phyloP scores from a whole-genome alignment of 2,888 invertebrate genomes.

The Trypoxylon attenuatum region DNA sequence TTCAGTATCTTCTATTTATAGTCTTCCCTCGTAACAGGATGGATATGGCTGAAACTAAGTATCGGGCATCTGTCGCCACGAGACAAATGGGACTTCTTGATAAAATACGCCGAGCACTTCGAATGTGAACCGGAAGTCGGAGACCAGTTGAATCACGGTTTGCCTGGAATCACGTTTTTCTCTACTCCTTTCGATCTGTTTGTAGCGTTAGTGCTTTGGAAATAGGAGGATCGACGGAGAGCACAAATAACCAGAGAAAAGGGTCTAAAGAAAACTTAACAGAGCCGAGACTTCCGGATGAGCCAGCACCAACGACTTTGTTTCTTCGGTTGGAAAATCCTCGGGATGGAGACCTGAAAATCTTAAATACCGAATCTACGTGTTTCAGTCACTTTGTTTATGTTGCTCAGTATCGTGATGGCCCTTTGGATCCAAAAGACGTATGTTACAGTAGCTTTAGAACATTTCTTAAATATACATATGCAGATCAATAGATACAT shows the following conservation, averaged over 20 bases:
- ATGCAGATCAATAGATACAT: too few species aligned
- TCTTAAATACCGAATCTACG: too few species aligned
- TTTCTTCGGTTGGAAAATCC: conserved; percentile 48
- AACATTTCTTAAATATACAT: too few species aligned
- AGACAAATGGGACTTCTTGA: conserved; percentile 60
- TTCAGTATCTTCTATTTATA: too few species aligned
- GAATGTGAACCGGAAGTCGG: conserved; percentile 34
- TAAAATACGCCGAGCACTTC: conserved; percentile 56
- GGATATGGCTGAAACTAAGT: conserved; percentile 52
- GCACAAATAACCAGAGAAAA: background rate
- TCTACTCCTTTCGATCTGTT: background rate
- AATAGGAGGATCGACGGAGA: conserved; percentile 6
- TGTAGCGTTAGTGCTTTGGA: conserved; percentile 4
- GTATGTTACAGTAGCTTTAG: conserved; percentile 39
- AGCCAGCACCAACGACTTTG: conserved; percentile 39
- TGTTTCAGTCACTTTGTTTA: conserved; percentile 70
- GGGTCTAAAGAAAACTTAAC: conserved; percentile 4
- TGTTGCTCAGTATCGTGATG: conserved; percentile 70
- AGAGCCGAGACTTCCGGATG: background rate
- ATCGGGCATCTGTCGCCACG: conserved; percentile 48
- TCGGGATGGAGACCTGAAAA: too few species aligned
- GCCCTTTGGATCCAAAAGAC: conserved; percentile 64
- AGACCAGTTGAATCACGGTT: conserved; percentile 6
- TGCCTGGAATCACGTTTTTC: background rate
- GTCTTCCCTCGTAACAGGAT: too few species aligned